phyloP scores from a whole-genome alignment of 2,113 vertebrate genomes.

The Cheilinus undulatus region DNA sequence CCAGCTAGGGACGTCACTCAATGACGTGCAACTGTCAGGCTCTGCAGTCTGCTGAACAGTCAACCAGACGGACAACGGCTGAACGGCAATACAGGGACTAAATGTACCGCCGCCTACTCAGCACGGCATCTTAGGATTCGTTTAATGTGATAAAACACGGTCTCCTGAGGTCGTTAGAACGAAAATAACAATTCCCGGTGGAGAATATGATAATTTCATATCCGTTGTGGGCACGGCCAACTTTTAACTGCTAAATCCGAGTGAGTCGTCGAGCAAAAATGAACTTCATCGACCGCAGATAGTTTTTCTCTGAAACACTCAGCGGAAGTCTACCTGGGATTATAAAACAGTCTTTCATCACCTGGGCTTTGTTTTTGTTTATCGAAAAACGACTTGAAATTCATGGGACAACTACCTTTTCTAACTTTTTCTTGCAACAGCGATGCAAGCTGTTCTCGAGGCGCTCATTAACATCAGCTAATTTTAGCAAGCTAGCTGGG shows the following conservation, averaged over 20 bases:
- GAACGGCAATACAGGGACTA: constrained; percentile 35
- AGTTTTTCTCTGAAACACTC: constrained; percentile 26
- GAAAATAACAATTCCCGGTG: neutral
- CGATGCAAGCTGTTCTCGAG: constrained; percentile 24
- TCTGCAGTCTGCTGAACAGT: constrained; percentile 34
- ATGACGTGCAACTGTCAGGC: constrained; percentile 55
- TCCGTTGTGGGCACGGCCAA: constrained; percentile 34
- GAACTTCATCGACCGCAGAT: constrained; percentile 62
- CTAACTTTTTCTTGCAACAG: constrained; percentile 31
- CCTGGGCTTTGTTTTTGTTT: neutral
- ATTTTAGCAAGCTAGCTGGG: constrained; percentile 63
- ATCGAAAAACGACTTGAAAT: neutral
- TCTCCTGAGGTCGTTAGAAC: constrained; percentile 3
- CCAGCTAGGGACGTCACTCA: constrained; percentile 32
- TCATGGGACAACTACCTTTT: neutral
- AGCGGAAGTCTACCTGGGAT: constrained; percentile 37
- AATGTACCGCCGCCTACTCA: constrained; percentile 44
- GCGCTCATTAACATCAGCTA: constrained; percentile 39
- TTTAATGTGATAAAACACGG: neutral
- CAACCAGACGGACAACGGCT: constrained; percentile 22
- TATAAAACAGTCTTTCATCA: constrained; percentile 5
- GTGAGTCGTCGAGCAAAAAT: constrained; percentile 35
- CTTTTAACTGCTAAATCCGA: constrained; percentile 45
- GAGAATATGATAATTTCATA: neutral
- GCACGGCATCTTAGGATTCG: constrained; percentile 12